These are phyloP conservation scores for Hippocampus mohnikei DNA, from an alignment of 2,113 vertebrate species.

Conservation along the genomic window DNA sequence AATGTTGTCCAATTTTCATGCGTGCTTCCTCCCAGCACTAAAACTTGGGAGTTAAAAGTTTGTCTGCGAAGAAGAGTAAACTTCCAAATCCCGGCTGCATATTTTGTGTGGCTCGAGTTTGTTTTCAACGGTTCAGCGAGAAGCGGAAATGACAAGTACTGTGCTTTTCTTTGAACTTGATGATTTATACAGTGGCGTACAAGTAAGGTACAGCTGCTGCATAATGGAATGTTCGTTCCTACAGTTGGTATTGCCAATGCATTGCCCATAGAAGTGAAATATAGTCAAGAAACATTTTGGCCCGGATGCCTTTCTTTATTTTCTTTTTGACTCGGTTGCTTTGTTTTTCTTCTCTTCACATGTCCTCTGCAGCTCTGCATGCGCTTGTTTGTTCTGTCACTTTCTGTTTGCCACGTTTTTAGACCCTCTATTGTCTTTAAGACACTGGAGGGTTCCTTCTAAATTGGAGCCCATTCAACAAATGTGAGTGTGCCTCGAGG, in stretches of 20 bases:
- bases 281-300: conserved; percentile 30
- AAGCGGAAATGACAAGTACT: conserved; percentile 7
- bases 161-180: conserved; percentile 15
- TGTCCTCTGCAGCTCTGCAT: conserved; percentile 8
- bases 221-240: conserved; percentile 16
- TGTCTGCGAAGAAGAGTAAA: neutral
- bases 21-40: conserved; percentile 16
- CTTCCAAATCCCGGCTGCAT: neutral
- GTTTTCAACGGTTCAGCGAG: conserved; percentile 6
- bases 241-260: conserved; percentile 12
- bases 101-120: neutral
- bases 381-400: conserved; percentile 3
- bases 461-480: conserved; percentile 58
- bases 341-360: neutral
- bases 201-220: conserved; percentile 26
- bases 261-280: conserved; percentile 20
- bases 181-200: conserved; percentile 11
- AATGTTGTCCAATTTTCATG: conserved; percentile 28
- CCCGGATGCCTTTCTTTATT: neutral
- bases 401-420: conserved; percentile 23
- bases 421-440: conserved; percentile 46
- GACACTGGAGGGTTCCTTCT: conserved; percentile 42
- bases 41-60: conserved; percentile 2
- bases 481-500: conserved; percentile 31
- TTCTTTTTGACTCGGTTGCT: neutral